Percentiles rank a stretch among this genome's conserved stretches.
Conservation (phyloP, 2,113 vertebrate species). For the Syngnathoides biaculeatus region DNA sequence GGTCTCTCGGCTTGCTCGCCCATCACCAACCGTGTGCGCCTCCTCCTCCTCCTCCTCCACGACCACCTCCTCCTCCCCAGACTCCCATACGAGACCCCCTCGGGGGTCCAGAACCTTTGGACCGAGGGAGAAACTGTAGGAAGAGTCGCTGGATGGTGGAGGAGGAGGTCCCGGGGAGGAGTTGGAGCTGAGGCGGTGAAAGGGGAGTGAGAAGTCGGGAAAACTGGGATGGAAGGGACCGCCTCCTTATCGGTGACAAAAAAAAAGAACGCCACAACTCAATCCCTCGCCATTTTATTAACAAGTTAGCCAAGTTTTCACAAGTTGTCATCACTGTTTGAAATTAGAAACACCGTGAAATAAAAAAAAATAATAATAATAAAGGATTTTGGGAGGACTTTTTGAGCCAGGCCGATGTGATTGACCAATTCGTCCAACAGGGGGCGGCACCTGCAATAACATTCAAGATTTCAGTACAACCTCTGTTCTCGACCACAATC, state of each 20-base stretch:
- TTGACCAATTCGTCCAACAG: constrained; percentile 30
- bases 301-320: not conserved
- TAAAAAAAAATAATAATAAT: not conserved
- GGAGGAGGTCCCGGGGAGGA: constrained; percentile 11
- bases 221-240: not conserved
- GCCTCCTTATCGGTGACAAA: not conserved
- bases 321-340: no score
- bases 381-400: no score
- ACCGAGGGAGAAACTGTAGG: constrained; percentile 33
- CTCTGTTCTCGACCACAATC: no score
- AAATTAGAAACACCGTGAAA: not conserved
- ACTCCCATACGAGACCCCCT: not conserved
- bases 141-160: constrained; percentile 25
- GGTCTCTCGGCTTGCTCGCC: constrained; percentile 57
- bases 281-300: not conserved
- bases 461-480: not conserved
- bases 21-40: constrained; percentile 57
- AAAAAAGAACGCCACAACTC: not conserved
- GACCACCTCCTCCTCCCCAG: not conserved
- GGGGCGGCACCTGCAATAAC: constrained; percentile 36
- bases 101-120: constrained; percentile 14
- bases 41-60: constrained; percentile 10
- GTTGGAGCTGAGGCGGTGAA: constrained; percentile 57
- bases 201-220: constrained; percentile 39
- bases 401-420: not conserved